Conservation (phyloP, 1,140 invertebrate species). For the Eulimnadia texana region DNA sequence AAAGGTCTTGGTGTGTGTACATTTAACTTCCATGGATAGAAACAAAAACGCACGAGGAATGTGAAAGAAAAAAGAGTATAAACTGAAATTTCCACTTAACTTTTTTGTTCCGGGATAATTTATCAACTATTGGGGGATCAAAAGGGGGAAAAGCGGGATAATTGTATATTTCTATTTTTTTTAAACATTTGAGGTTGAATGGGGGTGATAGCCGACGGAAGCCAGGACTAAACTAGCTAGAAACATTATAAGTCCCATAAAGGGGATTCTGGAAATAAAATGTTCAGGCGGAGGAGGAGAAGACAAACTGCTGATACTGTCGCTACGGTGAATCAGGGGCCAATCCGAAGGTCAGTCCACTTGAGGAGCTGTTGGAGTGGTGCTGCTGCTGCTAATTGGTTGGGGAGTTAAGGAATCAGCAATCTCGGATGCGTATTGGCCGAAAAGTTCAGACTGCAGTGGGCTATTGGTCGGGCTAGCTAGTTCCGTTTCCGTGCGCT, state of each 20-base stretch:
- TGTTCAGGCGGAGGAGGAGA: not conserved
- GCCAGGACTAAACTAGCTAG: not conserved
- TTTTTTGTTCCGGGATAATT: too few relatives aligned
- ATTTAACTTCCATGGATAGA: too few relatives aligned
- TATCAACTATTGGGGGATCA: too few relatives aligned
- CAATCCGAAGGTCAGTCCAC: not conserved
- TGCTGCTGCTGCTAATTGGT: not conserved
- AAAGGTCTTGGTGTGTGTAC: too few relatives aligned
- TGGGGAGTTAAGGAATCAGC: not conserved
- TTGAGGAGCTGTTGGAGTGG: not conserved
- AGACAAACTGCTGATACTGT: not conserved
- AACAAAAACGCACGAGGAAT: not conserved
- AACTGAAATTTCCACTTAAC: too few relatives aligned
- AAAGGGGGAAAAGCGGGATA: too few relatives aligned
- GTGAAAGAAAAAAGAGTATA: too few relatives aligned
- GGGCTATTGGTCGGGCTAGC: not conserved
- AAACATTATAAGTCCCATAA: not conserved
- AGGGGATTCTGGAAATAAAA: not conserved
- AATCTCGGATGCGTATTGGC: not conserved
- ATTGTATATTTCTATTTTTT: too few relatives aligned
- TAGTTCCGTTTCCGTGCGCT: not conserved
- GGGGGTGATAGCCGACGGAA: not conserved
- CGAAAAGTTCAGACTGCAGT: not conserved
- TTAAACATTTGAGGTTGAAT: not conserved
- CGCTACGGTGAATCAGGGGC: not conserved